Evolutionary conservation across 2,113 vertebrate genomes (phyloP).

Genomic region (Alouatta palliata): DNA sequence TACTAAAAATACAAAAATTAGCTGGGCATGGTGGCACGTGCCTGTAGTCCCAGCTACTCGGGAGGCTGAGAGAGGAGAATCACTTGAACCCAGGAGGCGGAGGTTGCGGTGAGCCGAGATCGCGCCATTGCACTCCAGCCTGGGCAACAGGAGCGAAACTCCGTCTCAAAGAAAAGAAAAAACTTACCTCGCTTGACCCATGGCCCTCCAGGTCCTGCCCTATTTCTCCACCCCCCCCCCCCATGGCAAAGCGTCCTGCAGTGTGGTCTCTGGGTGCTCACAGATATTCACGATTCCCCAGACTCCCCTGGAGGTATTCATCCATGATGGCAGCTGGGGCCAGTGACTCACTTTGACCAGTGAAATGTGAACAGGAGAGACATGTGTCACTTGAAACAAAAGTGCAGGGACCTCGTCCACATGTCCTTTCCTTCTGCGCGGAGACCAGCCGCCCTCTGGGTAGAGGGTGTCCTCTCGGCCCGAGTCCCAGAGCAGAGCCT

Average conservation of each 20-base stretch:
- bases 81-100: too few relatives aligned
- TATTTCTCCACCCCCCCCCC: background rate
- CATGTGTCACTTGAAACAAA: background rate
- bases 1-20: too few relatives aligned
- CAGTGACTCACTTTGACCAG: background rate
- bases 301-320: background rate
- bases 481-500: background rate
- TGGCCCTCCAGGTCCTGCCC: background rate
- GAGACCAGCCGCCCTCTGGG: background rate
- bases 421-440: background rate
- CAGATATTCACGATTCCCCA: background rate
- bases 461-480: background rate
- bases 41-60: too few relatives aligned
- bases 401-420: background rate
- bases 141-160: too few relatives aligned
- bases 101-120: too few relatives aligned
- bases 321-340: background rate
- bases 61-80: too few relatives aligned
- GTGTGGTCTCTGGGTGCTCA: background rate
- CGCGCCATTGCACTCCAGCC: too few relatives aligned
- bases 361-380: background rate
- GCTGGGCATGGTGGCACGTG: rapidly evolving
- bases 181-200: background rate
- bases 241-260: background rate
- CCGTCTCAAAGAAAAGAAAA: too few relatives aligned